Base-by-base conservation (phyloP, 2,113 vertebrate species). In the Nothobranchius furzeri region DNA sequence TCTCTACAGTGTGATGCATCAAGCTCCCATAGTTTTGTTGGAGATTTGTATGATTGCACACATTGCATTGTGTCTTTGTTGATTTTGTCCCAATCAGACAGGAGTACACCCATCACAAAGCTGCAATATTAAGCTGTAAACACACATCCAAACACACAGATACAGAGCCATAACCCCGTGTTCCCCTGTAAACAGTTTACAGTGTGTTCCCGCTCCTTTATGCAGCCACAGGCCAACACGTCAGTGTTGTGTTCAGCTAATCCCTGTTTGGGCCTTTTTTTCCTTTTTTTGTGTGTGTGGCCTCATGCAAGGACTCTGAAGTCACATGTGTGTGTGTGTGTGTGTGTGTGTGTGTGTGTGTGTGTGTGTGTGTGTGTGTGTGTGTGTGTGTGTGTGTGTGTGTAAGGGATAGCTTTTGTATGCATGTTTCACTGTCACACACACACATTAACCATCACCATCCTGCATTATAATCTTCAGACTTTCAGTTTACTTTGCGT, bases 171-270 rank as follows among this genome's bases (percentile, higher is more conserved):
- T 81, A 82, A 85, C 84, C 85, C 68, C 60, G 58, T 63, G n/a
- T 81, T 70, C 73, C 75, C 76, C 63, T 84, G 73, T 85, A 88
- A 88, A 90, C 86, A 78, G 82, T 89, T 90, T 88, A 89, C 82
- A 83, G 71, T 73, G 69, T 68, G 48, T 75, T 83, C 84, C 52
- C 67, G 70, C 49, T 79, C 59, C 63, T 71, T 82, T 57, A 75
- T 62, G 81, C 76, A 82, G 82, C 79, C 76, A 76, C 75, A 85
- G 77, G 73, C 79, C 79, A 74, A 85, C 53, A 87, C 83, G 78
- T 88, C 72, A 81, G 81, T 85, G 86, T 90, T 90, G 79, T 89
- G 80, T 82, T 86, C 86, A 76, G 76, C 58, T 88, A 90, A 89
- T 88, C 87, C 81, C 74, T 85, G 87, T 90, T 90, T 89, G 77